A percentile compares a stretch with the other conserved stretches of the same genome.
These are phyloP conservation scores for Agrochola lota DNA, from an alignment of 2,888 invertebrate species.

Conservation along the genomic window DNA sequence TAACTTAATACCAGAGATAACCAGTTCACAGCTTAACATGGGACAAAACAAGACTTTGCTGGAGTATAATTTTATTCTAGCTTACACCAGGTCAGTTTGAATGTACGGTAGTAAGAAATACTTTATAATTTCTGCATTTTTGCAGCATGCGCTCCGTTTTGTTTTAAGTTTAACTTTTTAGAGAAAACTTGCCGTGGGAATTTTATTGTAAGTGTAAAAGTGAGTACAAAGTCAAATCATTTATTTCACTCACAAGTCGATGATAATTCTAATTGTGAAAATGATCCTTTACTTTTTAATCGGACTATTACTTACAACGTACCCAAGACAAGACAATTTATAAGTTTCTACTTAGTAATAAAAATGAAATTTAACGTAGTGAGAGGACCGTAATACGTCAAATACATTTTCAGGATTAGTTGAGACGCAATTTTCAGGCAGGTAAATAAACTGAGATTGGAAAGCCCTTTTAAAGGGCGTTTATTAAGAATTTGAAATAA, in stretches of 20 bases:
- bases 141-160: background rate
- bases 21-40: conserved; percentile 53
- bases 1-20: conserved; percentile 48
- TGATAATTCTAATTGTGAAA: background rate
- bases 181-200: background rate
- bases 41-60: conserved; percentile 26
- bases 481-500: background rate
- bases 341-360: background rate
- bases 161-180: conserved; percentile 10
- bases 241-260: too few species aligned
- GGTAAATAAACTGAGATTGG: background rate
- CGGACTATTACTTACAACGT: background rate
- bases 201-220: background rate
- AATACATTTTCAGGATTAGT: background rate
- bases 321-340: background rate
- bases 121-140: conserved; percentile 9
- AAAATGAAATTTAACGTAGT: background rate
- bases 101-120: background rate
- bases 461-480: too few species aligned
- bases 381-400: background rate
- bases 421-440: background rate
- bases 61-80: conserved; percentile 34
- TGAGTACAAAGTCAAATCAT: too few species aligned
- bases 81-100: conserved; percentile 2
- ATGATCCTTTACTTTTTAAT: background rate